phyloP scores from a whole-genome alignment of 2,797 vertebrate genomes.

The Otus scops region DNA sequence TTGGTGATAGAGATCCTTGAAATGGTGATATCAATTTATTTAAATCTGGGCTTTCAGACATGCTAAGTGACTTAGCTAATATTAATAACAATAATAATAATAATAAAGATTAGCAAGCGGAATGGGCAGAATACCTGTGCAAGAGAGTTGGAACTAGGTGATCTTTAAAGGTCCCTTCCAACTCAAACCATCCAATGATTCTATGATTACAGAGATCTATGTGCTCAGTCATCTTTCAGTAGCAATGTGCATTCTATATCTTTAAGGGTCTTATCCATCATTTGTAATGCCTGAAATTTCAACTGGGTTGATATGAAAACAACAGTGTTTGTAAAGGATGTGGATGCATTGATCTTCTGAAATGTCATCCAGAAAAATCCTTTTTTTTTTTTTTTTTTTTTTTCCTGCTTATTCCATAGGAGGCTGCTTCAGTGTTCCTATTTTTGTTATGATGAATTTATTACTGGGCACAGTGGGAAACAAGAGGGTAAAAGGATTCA shows the following conservation, averaged over 20 bases:
- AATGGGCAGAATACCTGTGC: not conserved
- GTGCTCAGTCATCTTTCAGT: not conserved
- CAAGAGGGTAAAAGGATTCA: not conserved
- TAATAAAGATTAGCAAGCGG: not conserved
- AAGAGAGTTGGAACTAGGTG: not conserved
- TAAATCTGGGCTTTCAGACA: not conserved
- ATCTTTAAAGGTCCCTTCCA: not conserved
- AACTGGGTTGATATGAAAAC: not conserved
- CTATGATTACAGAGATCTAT: not conserved
- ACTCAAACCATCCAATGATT: not conserved
- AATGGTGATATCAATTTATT: not conserved
- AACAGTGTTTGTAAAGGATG: not conserved
- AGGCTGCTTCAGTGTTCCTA: not conserved
- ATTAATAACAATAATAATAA: not conserved
- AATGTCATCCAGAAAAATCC: not conserved
- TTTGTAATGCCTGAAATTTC: not conserved
- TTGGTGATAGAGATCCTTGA: not conserved
- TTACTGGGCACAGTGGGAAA: not conserved
- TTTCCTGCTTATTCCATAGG: not conserved
- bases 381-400: not conserved
- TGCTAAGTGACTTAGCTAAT: not conserved
- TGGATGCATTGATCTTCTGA: not conserved
- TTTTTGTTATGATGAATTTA: not conserved
- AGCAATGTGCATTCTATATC: not conserved
- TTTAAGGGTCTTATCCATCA: not conserved